A percentile compares a stretch with the other conserved stretches of the same genome.
Conservation (phyloP, 1,140 invertebrate species). For the Parasteatoda tepidariorum region DNA sequence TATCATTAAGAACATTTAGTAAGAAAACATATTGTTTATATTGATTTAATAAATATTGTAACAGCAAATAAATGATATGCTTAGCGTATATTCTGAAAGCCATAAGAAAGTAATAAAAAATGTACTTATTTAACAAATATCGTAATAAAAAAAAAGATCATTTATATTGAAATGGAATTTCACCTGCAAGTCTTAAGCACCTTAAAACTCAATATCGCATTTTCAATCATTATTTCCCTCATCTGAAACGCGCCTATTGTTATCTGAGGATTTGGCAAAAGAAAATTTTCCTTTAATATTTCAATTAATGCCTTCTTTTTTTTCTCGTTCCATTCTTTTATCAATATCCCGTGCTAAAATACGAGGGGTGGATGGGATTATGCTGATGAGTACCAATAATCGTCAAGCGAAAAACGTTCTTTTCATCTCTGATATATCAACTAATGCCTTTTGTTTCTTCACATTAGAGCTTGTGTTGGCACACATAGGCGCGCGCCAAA, state of each 20-base stretch:
- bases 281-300: neutral
- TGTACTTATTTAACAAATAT: no score
- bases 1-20: no score
- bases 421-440: conserved; percentile 37
- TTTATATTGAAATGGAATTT: no score
- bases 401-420: conserved; percentile 12
- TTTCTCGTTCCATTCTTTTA: no score
- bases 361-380: neutral
- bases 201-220: no score
- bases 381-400: conserved; percentile 51
- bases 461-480: neutral
- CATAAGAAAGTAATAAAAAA: no score
- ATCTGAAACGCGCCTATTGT: neutral
- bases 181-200: no score
- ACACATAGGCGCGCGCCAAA: conserved; percentile 2
- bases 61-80: no score
- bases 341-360: neutral
- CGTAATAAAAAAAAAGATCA: no score
- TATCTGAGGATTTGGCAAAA: neutral
- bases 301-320: neutral
- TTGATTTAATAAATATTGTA: no score
- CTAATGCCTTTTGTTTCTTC: conserved; percentile 51
- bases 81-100: no score
- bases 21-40: no score
- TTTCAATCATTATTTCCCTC: neutral